Conservation (phyloP, 2,888 invertebrate genomes). For the Oligia fasciuncula region DNA sequence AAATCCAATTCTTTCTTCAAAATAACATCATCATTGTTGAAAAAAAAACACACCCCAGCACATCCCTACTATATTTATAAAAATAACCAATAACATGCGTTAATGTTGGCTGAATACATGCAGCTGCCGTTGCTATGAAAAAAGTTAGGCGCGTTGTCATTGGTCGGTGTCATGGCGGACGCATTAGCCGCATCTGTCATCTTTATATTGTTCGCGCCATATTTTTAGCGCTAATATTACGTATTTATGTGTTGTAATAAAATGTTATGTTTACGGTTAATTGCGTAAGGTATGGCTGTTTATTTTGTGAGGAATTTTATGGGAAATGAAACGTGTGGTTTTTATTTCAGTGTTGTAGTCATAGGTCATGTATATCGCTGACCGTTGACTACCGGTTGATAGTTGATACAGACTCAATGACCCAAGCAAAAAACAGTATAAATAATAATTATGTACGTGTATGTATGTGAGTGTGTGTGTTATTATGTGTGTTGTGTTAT, state of each 20-base stretch:
- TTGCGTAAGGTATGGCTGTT: slow-evolving; percentile 36
- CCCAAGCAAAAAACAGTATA: not conserved
- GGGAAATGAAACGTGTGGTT: slow-evolving; percentile 29
- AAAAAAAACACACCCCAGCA: slow-evolving; percentile 69
- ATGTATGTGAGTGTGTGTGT: too few species aligned
- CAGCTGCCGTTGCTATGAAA: slow-evolving; percentile 84
- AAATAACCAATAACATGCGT: slow-evolving; percentile 86
- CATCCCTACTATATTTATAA: slow-evolving; percentile 76
- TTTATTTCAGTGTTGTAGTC: slow-evolving; percentile 13
- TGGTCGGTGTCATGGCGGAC: slow-evolving; percentile 80
- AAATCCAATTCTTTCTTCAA: slow-evolving; percentile 61
- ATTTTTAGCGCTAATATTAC: slow-evolving; percentile 63
- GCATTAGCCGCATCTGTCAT: slow-evolving; percentile 86
- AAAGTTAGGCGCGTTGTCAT: slow-evolving; percentile 78
- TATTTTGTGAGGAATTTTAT: slow-evolving; percentile 49
- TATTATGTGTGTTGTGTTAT: too few species aligned
- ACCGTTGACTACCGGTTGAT: slow-evolving; percentile 16
- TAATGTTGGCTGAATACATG: slow-evolving; percentile 80
- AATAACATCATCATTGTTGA: slow-evolving; percentile 70
- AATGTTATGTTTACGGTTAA: slow-evolving; percentile 59
- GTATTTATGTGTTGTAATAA: slow-evolving; percentile 64
- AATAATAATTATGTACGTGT: not conserved
- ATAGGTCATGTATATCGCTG: slow-evolving; percentile 3
- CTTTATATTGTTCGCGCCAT: slow-evolving; percentile 79
- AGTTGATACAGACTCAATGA: not conserved